Conservation (phyloP, 2,888 invertebrate genomes). For the Hypolimnas misippus region DNA sequence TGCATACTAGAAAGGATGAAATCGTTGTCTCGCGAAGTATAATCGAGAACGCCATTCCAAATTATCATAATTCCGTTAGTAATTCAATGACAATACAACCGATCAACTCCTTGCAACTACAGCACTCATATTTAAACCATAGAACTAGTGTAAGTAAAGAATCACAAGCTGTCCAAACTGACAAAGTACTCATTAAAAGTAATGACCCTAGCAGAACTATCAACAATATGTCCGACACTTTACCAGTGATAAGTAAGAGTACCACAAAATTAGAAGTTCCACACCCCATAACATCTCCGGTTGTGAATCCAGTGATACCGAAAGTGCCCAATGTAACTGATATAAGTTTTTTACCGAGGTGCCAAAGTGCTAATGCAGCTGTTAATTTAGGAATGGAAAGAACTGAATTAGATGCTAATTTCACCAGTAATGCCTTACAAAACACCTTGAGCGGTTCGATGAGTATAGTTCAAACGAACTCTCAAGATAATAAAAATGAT, state of each 20-base stretch:
- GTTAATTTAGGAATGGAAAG: slow-evolving; percentile 72
- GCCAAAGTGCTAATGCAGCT: slow-evolving; percentile 77
- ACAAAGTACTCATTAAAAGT: slow-evolving; percentile 65
- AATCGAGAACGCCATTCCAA: slow-evolving; percentile 66
- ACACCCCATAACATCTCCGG: slow-evolving; percentile 78
- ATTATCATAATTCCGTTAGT: slow-evolving; percentile 64
- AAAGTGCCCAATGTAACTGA: slow-evolving; percentile 75
- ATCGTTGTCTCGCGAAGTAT: slow-evolving; percentile 71
- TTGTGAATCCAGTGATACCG: slow-evolving; percentile 75
- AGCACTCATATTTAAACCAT: slow-evolving; percentile 69
- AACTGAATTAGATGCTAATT: slow-evolving; percentile 65
- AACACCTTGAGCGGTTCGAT: slow-evolving; percentile 65
- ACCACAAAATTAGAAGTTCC: slow-evolving; percentile 78
- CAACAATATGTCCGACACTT: slow-evolving; percentile 59
- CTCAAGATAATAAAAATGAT: slow-evolving; percentile 65
- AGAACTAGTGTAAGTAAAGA: slow-evolving; percentile 69
- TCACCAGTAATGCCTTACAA: slow-evolving; percentile 60
- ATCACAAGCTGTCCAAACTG: slow-evolving; percentile 72
- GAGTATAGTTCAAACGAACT: slow-evolving; percentile 61
- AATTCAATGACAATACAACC: slow-evolving; percentile 78
- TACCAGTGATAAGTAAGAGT: slow-evolving; percentile 68
- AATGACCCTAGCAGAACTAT: slow-evolving; percentile 63
- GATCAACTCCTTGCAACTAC: slow-evolving; percentile 68
- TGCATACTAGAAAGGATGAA: slow-evolving; percentile 70
- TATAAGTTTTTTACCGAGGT: slow-evolving; percentile 73